Base-by-base conservation (phyloP, 2,113 vertebrate species). In the Anhinga anhinga region DNA sequence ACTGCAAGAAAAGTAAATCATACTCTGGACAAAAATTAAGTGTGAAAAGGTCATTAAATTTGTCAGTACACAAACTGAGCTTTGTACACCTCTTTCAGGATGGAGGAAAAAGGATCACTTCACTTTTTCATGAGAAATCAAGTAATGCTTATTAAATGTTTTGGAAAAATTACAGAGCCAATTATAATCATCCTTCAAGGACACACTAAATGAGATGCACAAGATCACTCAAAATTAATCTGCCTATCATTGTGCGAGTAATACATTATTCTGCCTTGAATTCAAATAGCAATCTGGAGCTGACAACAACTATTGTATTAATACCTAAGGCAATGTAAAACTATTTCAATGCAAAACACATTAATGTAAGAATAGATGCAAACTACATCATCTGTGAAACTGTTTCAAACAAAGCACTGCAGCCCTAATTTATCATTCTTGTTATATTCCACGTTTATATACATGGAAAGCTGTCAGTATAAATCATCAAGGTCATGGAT, bases 161-260 rank as follows among this genome's bases (percentile, higher is more conserved):
- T 69, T 61, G 13, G 71, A 81, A 93, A 96, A 93, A 58, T 44
- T 77, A 89, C 21, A 55, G 44, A 79, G 70, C 11, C 45, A 92
- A 56, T 94, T 96, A 96, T 29, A 90, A 65, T 83, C 18, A 94
- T 86, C 63, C 65, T 97, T 92, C 85, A 96, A 95, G 86, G 92
- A 86, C 88, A 94, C 27, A 19, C n/a, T 94, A 95, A 96, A 91
- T 90, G 56, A 92, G 36, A 87, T 61, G 61, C 59, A 93, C 44
- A 74, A 95, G 80, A 95, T 72, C 22, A 93, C 52, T 97, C 91
- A 97, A 93, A 96, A 88, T 82, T 96, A 90, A 95, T 94, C 88
- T 87, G 82, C 53, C 90, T 81, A 86, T 87, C 80, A 5, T 58
- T 78, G 38, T 61, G n/a, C 20, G 32, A 93, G 12, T 82, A 93